Evolutionary conservation across 1,140 invertebrate species (phyloP).

Genomic region (Littorina saxatilis): DNA sequence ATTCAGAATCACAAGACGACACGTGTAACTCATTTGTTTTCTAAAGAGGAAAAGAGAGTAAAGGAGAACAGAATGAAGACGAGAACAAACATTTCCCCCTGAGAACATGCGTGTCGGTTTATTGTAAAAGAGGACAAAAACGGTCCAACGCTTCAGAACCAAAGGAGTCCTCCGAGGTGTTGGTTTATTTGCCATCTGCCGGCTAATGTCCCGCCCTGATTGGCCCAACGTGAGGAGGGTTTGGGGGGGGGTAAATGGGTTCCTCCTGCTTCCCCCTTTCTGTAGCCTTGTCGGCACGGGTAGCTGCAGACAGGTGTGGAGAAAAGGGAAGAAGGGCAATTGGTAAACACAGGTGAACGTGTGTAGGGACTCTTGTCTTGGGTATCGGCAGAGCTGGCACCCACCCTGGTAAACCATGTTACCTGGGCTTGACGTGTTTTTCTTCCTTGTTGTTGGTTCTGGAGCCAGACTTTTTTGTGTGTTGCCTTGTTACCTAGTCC

Average conservation of each 20-base stretch:
- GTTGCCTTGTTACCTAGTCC: no score
- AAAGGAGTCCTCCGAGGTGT: neutral
- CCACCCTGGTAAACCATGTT: neutral
- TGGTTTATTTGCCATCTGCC: constrained; percentile 17
- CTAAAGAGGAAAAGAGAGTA: no score
- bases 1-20: no score
- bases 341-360: constrained; percentile 18
- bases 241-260: neutral
- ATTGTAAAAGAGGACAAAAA: neutral
- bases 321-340: constrained; percentile 12
- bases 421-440: neutral
- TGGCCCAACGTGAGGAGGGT: neutral
- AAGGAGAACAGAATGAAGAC: no score
- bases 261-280: neutral
- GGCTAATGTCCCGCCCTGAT: neutral
- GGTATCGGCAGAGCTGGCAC: no score
- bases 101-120: no score
- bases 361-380: constrained; percentile 8
- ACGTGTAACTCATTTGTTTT: no score
- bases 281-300: constrained; percentile 7
- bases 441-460: constrained; percentile 20
- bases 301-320: neutral
- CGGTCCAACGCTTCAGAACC: neutral
- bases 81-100: no score
- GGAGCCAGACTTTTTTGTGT: neutral